Percentiles rank a stretch among this genome's conserved stretches.
Evolutionary conservation across 2,888 invertebrate species (phyloP).

Genomic region (Lepidocyrtoides sp.): DNA sequence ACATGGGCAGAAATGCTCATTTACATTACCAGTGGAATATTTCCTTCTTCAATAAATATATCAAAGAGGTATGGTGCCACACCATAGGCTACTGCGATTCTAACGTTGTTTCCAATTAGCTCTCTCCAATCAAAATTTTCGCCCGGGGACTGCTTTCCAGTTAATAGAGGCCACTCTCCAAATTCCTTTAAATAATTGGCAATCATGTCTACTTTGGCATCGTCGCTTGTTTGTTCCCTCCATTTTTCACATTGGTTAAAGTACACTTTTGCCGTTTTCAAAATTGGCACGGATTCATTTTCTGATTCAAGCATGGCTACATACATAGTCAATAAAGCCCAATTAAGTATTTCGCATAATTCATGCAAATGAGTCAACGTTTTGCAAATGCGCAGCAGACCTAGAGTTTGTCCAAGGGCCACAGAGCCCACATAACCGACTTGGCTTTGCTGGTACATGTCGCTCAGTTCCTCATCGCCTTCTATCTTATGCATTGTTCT

Average conservation of each 20-base stretch:
- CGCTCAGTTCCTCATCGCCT: slow-evolving; percentile 46
- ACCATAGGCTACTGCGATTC: slow-evolving; percentile 69
- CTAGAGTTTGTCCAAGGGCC: slow-evolving; percentile 72
- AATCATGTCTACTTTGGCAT: slow-evolving; percentile 47
- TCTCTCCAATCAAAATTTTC: slow-evolving; percentile 64
- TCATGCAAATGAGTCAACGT: no score
- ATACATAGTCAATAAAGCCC: no score
- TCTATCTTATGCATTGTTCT: slow-evolving; percentile 27
- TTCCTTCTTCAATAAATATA: slow-evolving; percentile 66
- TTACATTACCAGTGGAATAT: slow-evolving; percentile 61
- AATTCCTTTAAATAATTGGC: slow-evolving; percentile 45
- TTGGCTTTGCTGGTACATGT: slow-evolving; percentile 73
- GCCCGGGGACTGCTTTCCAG: slow-evolving; percentile 56
- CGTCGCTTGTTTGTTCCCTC: slow-evolving; percentile 7
- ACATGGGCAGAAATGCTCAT: no score
- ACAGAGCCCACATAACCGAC: slow-evolving; percentile 68
- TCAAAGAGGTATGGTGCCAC: slow-evolving; percentile 75
- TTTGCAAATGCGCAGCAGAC: not conserved
- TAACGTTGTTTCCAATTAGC: slow-evolving; percentile 56
- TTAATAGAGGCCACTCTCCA: slow-evolving; percentile 69
- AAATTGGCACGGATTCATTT: not conserved
- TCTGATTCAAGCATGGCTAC: slow-evolving; percentile 59
- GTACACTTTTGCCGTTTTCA: slow-evolving; percentile 56
- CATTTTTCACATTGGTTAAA: slow-evolving; percentile 74
- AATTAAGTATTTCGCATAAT: no score